A percentile compares a stretch with the other conserved stretches of the same genome.
phyloP scores from a whole-genome alignment of 2,797 vertebrate genomes.

The Urophycis tenuis region DNA sequence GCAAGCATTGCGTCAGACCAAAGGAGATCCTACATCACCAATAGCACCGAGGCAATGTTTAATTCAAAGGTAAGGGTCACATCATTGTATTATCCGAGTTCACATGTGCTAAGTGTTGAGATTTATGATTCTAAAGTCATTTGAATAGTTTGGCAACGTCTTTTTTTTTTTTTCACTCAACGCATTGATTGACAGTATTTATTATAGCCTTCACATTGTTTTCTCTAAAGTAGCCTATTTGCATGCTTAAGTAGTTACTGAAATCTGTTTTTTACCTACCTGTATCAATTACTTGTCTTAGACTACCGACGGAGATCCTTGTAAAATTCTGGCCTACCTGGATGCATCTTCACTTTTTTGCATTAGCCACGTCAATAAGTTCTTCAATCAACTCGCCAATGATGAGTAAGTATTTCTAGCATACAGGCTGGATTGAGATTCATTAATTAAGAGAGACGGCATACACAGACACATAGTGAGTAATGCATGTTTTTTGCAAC shows the following conservation, averaged over 20 bases:
- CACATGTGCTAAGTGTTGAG: background rate
- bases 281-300: conserved; percentile 44
- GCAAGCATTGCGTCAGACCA: background rate
- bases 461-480: background rate
- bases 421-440: background rate
- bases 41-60: background rate
- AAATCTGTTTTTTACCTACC: background rate
- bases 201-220: background rate
- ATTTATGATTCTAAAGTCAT: too few species aligned
- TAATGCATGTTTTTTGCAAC: background rate
- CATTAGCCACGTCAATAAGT: conserved; percentile 72
- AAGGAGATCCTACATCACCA: background rate
- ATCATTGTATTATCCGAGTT: background rate
- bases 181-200: background rate
- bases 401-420: conserved; percentile 78
- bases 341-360: conserved; percentile 74
- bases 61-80: background rate
- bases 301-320: conserved; percentile 79
- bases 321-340: conserved; percentile 80
- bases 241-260: background rate
- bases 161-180: background rate
- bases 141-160: background rate
- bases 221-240: background rate
- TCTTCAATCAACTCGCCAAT: conserved; percentile 73
- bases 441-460: background rate